Conservation (phyloP, 2,888 invertebrate genomes). For the Sclerodermus sp. region DNA sequence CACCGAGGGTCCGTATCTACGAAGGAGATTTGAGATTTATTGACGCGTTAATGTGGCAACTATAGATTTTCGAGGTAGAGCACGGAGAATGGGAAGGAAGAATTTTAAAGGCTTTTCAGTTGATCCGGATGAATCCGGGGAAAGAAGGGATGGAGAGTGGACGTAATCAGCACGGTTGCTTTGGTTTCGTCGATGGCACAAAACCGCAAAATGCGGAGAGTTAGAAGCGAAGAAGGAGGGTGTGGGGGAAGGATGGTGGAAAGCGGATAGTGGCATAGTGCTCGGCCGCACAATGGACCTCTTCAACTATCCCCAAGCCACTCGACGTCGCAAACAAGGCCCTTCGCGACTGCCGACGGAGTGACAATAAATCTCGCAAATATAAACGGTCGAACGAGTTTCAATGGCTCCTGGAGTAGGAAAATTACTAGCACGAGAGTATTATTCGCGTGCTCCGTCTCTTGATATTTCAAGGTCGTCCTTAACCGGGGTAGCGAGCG, state of each 20-base stretch:
- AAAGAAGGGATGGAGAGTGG: not conserved
- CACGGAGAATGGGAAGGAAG: no score
- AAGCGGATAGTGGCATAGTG: slow-evolving; percentile 39
- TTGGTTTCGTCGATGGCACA: not conserved
- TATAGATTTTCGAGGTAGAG: no score
- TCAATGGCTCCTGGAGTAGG: slow-evolving; percentile 2
- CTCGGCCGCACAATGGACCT: slow-evolving; percentile 42
- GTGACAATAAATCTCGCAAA: slow-evolving; percentile 36
- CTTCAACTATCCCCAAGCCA: slow-evolving; percentile 42
- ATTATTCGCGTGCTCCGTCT: no score
- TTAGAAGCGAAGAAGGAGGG: slow-evolving; percentile 9
- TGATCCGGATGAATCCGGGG: not conserved
- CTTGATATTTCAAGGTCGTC: no score
- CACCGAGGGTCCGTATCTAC: no score
- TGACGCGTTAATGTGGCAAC: no score
- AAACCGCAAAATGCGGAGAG: not conserved
- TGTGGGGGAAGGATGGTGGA: slow-evolving; percentile 16
- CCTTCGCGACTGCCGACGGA: slow-evolving; percentile 26
- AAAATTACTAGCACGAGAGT: no score
- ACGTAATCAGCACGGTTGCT: not conserved
- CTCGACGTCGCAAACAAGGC: slow-evolving; percentile 50
- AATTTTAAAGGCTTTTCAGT: no score
- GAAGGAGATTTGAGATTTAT: no score
- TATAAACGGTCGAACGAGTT: slow-evolving; percentile 36
- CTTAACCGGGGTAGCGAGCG: no score